Evolutionary conservation across 2,888 invertebrate genomes (phyloP).

Genomic region (Metopia argyrocephala): DNA sequence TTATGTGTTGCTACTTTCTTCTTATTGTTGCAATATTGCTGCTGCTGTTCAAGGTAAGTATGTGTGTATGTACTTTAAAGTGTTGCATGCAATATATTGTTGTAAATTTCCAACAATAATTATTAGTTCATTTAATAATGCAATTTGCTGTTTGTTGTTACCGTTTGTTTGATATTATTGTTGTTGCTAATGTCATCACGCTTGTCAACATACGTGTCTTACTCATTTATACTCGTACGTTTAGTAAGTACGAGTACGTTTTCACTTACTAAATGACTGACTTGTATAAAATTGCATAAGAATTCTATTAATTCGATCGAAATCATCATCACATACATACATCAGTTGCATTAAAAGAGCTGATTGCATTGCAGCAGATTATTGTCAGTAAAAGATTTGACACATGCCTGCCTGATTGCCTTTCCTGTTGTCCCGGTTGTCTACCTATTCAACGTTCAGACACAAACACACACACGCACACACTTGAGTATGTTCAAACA

Average conservation of each 20-base stretch:
- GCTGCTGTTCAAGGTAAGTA: no score
- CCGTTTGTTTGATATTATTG: conserved; percentile 9
- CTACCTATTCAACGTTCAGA: no score
- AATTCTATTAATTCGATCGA: conserved; percentile 63
- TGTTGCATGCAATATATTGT: conserved; percentile 44
- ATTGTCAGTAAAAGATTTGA: conserved; percentile 46
- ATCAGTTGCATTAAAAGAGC: conserved; percentile 41
- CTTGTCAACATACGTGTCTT: conserved; percentile 62
- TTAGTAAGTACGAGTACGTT: conserved; percentile 31
- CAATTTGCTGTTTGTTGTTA: conserved; percentile 8
- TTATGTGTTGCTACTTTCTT: not conserved
- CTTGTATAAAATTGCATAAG: conserved; percentile 52
- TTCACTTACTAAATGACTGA: conserved; percentile 19
- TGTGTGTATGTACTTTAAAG: conserved; percentile 51
- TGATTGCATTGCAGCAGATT: conserved; percentile 34
- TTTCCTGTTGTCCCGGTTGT: not conserved
- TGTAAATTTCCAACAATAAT: conserved; percentile 45
- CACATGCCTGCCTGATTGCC: conserved; percentile 35
- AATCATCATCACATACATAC: conserved; percentile 15
- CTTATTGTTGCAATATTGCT: conserved; percentile 7
- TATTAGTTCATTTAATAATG: conserved; percentile 26
- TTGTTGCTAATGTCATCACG: conserved; percentile 58
- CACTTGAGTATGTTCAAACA: not conserved
- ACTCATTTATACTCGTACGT: conserved; percentile 53
- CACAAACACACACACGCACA: not conserved